Base-by-base conservation (phyloP, 2,888 invertebrate genomes). In the Phoenoteleia sp. region DNA sequence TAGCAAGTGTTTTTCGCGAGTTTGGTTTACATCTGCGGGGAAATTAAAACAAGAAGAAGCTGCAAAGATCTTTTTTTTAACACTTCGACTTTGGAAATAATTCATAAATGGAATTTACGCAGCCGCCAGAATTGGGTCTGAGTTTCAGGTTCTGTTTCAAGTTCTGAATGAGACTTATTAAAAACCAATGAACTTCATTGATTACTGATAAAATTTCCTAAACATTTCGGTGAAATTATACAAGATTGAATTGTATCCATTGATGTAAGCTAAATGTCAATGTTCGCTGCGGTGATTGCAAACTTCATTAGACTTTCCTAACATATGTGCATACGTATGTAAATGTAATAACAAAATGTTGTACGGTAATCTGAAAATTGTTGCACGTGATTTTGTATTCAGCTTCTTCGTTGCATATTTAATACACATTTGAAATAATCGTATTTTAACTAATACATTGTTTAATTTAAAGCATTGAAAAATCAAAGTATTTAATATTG, bases 1-100 rank as follows among this genome's bases (percentile, higher is more conserved):
- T 69, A 60, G 47, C 33, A 17, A 69, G 33, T 52, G 52, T 79
- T 77, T 67, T 77, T 77, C 39, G 29, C 15, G 15, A 39, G 27
- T 58, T 58, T 23, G 54, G 23, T 49, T 77, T 64, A 60, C 67
- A 67, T 77, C 67, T 27, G 39, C 36, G 56, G 15, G 3, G 29
- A 42, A 75, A 64, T 54, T 60, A 6, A 39, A 74, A 52, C 39
- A 74, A 25, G 19, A 49, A 47, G 33, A 23, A 29, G 47, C n/a
- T 13, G 36, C 58, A 36, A 47, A n/a, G 3, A 27, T 19, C 36
- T 67, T 67, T 39, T 23, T 23, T 17, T 1, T 23, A 21, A 42
- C n/a, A 19, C 19, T 54, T 6, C 15, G 27, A 25, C 11, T 9
- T 36, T 3, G 13, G 36, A 36, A 36, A 36, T 36, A 36, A 36